Evolutionary conservation across 2,888 invertebrate genomes (phyloP).

Genomic region (Cephus sareptanus): DNA sequence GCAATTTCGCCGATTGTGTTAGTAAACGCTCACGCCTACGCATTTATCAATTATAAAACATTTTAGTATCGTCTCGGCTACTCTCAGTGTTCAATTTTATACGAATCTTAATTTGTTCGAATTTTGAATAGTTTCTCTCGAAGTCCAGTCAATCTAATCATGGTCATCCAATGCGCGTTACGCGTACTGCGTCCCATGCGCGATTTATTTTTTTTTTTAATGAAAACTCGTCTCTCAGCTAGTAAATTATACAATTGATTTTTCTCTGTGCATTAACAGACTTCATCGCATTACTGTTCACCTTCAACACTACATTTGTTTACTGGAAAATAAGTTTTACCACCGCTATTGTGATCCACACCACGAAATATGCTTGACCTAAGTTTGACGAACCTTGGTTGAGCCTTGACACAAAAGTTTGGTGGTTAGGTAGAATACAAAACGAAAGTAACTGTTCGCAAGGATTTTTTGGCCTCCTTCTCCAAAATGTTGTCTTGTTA

Average conservation of each 20-base stretch:
- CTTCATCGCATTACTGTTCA: too few species aligned
- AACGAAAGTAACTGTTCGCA: conserved; percentile 4
- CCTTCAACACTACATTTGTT: too few species aligned
- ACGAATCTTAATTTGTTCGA: neutral
- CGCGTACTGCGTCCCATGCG: too few species aligned
- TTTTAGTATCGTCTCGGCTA: neutral
- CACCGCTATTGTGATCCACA: conserved; percentile 19
- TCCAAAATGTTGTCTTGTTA: neutral
- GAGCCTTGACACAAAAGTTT: conserved; percentile 26
- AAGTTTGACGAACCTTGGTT: conserved; percentile 23
- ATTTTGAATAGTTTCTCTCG: conserved; percentile 14
- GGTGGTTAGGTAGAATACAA: conserved; percentile 5
- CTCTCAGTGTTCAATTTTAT: neutral
- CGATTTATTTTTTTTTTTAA: too few species aligned
- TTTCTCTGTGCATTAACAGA: too few species aligned
- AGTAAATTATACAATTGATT: too few species aligned
- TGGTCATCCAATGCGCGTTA: too few species aligned
- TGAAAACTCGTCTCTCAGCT: too few species aligned
- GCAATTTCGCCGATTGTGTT: conserved; percentile 6
- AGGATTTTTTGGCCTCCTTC: neutral
- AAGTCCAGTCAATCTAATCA: too few species aligned
- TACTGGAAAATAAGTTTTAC: conserved; percentile 1
- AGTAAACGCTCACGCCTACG: too few species aligned
- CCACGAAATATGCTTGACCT: conserved; percentile 19
- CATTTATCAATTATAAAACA: too few species aligned